Evolutionary conservation across 2,888 invertebrate genomes (phyloP).

Genomic region (Pseudococcus jackbeardsleyi): DNA sequence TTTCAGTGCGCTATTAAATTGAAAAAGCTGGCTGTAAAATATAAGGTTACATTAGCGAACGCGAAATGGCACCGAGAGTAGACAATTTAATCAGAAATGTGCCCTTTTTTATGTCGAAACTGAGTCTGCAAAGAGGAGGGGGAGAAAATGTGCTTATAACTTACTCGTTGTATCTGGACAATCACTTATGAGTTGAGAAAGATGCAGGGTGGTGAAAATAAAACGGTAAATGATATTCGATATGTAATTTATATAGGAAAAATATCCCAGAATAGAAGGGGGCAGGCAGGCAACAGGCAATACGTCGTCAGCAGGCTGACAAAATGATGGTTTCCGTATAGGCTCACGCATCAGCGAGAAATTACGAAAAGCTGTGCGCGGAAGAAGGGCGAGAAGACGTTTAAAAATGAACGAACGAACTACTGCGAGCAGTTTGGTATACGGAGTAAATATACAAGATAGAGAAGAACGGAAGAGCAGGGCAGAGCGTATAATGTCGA

Average conservation of each 20-base stretch:
- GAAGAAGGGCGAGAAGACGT: not conserved
- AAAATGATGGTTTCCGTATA: not conserved
- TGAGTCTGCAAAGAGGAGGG: not conserved
- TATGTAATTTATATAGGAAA: not conserved
- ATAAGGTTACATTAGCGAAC: not conserved
- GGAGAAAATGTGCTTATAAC: too few species aligned
- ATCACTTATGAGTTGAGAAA: too few species aligned
- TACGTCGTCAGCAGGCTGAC: constrained; percentile 5
- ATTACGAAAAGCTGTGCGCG: not conserved
- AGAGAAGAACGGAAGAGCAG: not conserved
- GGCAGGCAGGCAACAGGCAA: not conserved
- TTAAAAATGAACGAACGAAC: not conserved
- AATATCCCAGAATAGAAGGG: not conserved
- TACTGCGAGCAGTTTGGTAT: not conserved
- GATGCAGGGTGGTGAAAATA: not conserved
- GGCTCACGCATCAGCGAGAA: not conserved
- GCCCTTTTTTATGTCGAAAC: not conserved
- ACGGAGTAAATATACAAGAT: too few species aligned
- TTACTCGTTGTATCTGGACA: too few species aligned
- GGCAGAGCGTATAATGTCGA: constrained; percentile 19
- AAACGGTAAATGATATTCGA: constrained; percentile 15
- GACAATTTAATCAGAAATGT: constrained; percentile 7
- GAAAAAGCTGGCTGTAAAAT: not conserved
- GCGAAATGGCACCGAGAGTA: not conserved
- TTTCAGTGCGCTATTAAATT: constrained; percentile 22